phyloP scores from a whole-genome alignment of 1,140 invertebrate species.

The Eciton burchellii region DNA sequence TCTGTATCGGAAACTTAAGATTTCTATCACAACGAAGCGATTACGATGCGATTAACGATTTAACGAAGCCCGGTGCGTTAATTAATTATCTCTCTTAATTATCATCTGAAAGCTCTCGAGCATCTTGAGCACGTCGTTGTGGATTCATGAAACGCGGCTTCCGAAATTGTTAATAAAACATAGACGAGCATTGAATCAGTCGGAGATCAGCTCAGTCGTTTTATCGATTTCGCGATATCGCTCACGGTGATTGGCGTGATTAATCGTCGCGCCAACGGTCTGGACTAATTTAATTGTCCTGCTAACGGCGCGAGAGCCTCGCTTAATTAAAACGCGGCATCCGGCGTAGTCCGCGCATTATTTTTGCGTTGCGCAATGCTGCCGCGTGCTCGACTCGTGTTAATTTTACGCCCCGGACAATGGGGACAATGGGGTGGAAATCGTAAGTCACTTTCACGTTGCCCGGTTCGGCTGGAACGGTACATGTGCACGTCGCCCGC shows the following conservation, averaged over 20 bases:
- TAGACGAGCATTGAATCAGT: neutral
- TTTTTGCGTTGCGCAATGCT: slow-evolving; percentile 22
- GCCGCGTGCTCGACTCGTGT: slow-evolving; percentile 31
- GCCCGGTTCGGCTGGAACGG: neutral
- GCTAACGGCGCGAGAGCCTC: slow-evolving; percentile 11
- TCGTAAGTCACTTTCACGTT: slow-evolving; percentile 52
- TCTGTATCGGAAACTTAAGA: too few species aligned
- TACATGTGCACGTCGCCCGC: neutral
- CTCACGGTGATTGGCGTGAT: slow-evolving; percentile 13
- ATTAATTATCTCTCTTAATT: too few species aligned
- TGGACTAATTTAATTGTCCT: slow-evolving; percentile 45
- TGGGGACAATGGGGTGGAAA: slow-evolving; percentile 45
- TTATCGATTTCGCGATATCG: slow-evolving; percentile 15
- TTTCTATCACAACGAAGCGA: too few species aligned
- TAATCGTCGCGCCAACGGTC: slow-evolving; percentile 8
- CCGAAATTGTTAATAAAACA: neutral
- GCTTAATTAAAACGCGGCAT: slow-evolving; percentile 43
- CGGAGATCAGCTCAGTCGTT: neutral
- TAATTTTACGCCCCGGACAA: slow-evolving; percentile 39
- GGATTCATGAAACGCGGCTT: too few species aligned
- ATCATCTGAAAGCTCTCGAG: too few species aligned
- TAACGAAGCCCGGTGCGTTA: too few species aligned
- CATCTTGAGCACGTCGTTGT: too few species aligned
- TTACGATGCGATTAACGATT: too few species aligned
- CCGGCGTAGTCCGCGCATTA: slow-evolving; percentile 22